Conservation (phyloP, 2,113 vertebrate species). For the Zosterops japonicus region DNA sequence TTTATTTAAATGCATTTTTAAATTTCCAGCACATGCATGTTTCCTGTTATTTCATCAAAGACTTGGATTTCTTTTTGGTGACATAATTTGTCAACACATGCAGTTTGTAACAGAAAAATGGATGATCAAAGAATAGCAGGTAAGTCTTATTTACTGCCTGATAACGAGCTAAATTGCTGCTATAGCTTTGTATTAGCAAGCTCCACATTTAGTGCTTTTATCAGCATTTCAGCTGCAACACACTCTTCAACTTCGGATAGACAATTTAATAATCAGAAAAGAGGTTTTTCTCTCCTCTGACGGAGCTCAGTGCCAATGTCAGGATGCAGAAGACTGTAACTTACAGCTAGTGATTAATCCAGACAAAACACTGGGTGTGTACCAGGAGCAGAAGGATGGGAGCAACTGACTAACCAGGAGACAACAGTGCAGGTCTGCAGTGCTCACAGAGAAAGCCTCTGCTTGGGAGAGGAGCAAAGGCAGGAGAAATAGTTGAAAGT, state of each 20-base stretch:
- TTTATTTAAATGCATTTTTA: neutral
- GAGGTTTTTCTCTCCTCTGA: fast-evolving
- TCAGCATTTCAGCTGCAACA: conserved; percentile 47
- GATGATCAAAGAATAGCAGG: conserved; percentile 65
- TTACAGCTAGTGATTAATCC: neutral
- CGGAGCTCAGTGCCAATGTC: neutral
- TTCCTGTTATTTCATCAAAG: conserved; percentile 62
- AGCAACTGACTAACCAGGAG: neutral
- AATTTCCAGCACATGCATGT: neutral
- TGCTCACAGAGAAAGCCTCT: neutral
- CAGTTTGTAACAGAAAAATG: neutral
- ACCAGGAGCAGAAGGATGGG: neutral
- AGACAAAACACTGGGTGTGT: neutral
- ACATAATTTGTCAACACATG: conserved; percentile 56
- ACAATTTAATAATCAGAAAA: conserved; percentile 5
- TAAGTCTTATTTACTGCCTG: conserved; percentile 39
- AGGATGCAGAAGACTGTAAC: neutral
- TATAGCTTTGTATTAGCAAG: conserved; percentile 31
- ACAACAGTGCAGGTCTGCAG: neutral
- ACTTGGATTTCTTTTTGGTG: conserved; percentile 18
- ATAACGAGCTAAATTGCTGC: conserved; percentile 42
- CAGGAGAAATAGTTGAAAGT: neutral
- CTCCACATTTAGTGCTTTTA: conserved; percentile 37
- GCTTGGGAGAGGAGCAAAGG: neutral
- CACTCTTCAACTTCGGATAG: neutral